Conservation (phyloP, 2,797 vertebrate species). For the Lepilemur septentrionalis region DNA sequence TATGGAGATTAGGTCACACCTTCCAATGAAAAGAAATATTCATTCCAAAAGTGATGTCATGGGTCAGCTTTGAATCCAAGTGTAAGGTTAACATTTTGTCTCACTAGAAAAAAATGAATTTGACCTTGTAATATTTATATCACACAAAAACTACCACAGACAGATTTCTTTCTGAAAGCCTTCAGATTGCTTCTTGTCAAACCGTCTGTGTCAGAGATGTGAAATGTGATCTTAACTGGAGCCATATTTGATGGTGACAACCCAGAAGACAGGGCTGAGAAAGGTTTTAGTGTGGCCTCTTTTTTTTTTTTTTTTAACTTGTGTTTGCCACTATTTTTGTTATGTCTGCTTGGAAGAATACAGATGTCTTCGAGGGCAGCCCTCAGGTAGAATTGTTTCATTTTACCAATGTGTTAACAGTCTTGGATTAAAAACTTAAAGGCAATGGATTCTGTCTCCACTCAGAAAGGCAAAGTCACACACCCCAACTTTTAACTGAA, state of each 20-base stretch:
- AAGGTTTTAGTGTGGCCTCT: background rate
- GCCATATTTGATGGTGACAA: constrained; percentile 42
- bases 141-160: constrained; percentile 60
- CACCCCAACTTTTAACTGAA: background rate
- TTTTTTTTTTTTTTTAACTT: background rate
- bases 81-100: constrained; percentile 68
- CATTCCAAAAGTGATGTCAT: constrained; percentile 72
- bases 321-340: background rate
- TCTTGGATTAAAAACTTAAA: constrained; percentile 36
- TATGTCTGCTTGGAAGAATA: background rate
- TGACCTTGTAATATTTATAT: constrained; percentile 73
- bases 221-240: constrained; percentile 43
- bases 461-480: constrained; percentile 18
- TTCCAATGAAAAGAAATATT: constrained; percentile 69
- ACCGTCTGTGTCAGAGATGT: background rate
- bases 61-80: constrained; percentile 75
- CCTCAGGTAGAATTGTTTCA: background rate
- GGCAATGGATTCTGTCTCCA: background rate
- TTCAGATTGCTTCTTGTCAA: constrained; percentile 72
- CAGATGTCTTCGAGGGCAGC: background rate
- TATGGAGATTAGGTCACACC: constrained; percentile 67
- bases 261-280: background rate
- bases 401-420: background rate
- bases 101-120: constrained; percentile 70
- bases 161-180: constrained; percentile 73